These are phyloP conservation scores for Craseonycteris thonglongyai DNA, from an alignment of 2,113 vertebrate genomes.

Conservation along the genomic window DNA sequence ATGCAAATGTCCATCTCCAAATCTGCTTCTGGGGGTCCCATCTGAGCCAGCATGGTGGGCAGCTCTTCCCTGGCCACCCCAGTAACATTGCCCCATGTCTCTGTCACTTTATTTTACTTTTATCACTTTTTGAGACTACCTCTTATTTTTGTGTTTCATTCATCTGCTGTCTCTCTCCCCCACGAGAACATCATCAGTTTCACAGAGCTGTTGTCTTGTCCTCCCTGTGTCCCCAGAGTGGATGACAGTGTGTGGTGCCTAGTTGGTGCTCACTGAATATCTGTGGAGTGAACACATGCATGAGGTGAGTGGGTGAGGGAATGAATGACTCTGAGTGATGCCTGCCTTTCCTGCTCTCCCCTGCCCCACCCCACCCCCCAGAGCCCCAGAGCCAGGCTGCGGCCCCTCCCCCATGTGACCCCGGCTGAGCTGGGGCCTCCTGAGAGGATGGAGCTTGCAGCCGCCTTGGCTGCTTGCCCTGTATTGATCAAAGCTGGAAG, in stretches of 20 bases:
- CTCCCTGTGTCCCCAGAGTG: background rate
- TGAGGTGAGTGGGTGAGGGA: background rate
- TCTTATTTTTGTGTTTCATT: background rate
- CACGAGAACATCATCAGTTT: background rate
- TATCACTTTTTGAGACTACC: background rate
- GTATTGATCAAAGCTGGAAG: conserved; percentile 74
- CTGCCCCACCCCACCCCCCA: background rate
- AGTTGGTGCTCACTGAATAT: conserved; percentile 30
- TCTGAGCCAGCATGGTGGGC: background rate
- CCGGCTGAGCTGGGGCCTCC: conserved; percentile 64
- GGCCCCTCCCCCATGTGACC: conserved; percentile 67
- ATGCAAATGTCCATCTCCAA: background rate
- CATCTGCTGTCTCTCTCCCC: background rate
- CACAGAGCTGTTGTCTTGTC: background rate
- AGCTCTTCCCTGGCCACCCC: background rate
- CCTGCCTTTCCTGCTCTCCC: background rate
- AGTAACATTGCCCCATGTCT: background rate
- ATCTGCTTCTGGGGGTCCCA: background rate
- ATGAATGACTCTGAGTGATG: background rate
- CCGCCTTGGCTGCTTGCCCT: conserved; percentile 71
- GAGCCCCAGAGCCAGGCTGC: background rate
- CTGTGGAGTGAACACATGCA: background rate
- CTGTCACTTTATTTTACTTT: background rate
- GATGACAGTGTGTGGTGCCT: background rate
- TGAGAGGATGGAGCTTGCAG: conserved; percentile 69